Percentiles rank a stretch among this genome's conserved stretches.
These are phyloP conservation scores for Drosophila melanogaster DNA, from an alignment of 1,140 invertebrate genomes.

Conservation along the genomic window Release_6_plus_ISO1_MT NT_033777.3:17222001-17222500, in stretches of 20 bases:
- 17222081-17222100: slow-evolving; percentile 28
- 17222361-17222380: slow-evolving; percentile 82
- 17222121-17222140: slow-evolving; percentile 36
- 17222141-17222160: slow-evolving; percentile 65
- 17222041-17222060: neutral
- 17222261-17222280: slow-evolving; percentile 33
- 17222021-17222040: slow-evolving; percentile 35
- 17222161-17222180: slow-evolving; percentile 69
- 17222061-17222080: slow-evolving; percentile 46
- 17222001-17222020: slow-evolving; percentile 70
- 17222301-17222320: neutral
- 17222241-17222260: slow-evolving; percentile 43
- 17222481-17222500: slow-evolving; percentile 83
- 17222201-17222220: slow-evolving; percentile 68
- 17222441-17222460: slow-evolving; percentile 29
- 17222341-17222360: slow-evolving; percentile 64
- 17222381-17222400: slow-evolving; percentile 83
- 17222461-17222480: slow-evolving; percentile 51
- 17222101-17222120: slow-evolving; percentile 34
- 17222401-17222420: slow-evolving; percentile 33
- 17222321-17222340: neutral
- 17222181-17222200: slow-evolving; percentile 64
- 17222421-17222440: slow-evolving; percentile 6
- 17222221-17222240: slow-evolving; percentile 48
- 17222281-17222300: neutral